Conservation (phyloP, 2,888 invertebrate species). For the Pseudolycoriella hygida region DNA sequence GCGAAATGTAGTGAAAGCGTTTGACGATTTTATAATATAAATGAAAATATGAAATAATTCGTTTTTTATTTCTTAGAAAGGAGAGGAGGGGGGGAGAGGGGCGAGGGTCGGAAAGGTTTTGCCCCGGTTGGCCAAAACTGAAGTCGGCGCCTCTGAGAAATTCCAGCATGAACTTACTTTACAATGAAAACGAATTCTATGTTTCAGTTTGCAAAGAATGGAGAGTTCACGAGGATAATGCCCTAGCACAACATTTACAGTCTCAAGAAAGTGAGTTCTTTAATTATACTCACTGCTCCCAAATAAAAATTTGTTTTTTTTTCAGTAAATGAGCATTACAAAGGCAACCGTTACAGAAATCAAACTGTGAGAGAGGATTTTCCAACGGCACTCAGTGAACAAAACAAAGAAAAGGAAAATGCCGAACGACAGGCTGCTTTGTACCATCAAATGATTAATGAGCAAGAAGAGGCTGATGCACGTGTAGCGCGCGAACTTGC, state of each 20-base stretch:
- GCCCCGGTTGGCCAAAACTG: no score
- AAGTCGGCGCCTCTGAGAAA: no score
- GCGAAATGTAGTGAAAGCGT: no score
- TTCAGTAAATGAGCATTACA: constrained; percentile 54
- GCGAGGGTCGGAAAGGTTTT: no score
- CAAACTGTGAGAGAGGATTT: constrained; percentile 62
- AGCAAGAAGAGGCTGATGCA: constrained; percentile 54
- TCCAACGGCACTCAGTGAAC: constrained; percentile 56
- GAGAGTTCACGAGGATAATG: constrained; percentile 70
- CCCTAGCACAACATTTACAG: constrained; percentile 61
- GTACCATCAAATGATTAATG: constrained; percentile 39
- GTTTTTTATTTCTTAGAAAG: no score
- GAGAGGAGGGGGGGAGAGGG: no score
- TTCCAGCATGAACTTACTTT: no score
- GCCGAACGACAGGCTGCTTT: constrained; percentile 42
- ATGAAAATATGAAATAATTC: no score
- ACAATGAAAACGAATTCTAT: constrained; percentile 9
- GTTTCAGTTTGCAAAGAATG: constrained; percentile 60
- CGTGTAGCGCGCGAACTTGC: constrained; percentile 47
- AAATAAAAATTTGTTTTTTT: constrained; percentile 6
- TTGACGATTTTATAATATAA: no score
- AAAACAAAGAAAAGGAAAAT: constrained; percentile 46
- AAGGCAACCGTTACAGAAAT: constrained; percentile 55
- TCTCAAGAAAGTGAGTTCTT: constrained; percentile 54
- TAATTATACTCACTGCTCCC: background rate